phyloP scores from a whole-genome alignment of 2,113 vertebrate species.

The Arenaria interpres region DNA sequence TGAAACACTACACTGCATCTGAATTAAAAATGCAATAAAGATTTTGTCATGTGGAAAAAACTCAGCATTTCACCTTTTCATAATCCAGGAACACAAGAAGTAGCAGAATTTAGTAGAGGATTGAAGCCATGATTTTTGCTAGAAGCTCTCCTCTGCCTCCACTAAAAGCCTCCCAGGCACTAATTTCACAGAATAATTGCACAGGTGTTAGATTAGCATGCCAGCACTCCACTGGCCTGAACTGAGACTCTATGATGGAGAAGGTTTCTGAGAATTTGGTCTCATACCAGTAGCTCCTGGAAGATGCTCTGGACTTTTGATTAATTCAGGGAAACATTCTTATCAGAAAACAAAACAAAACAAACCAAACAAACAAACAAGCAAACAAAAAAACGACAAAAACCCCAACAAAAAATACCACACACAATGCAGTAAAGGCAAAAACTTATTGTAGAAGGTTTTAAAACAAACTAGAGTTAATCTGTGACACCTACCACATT shows the following conservation, averaged over 20 bases:
- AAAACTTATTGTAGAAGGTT: not conserved
- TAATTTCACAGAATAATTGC: constrained; percentile 24
- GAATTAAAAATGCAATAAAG: not conserved
- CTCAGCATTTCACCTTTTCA: not conserved
- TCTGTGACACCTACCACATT: not conserved
- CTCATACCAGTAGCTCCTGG: not conserved
- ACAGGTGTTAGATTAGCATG: not conserved
- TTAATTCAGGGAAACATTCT: not conserved
- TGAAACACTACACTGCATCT: not conserved
- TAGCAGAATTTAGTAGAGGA: not conserved
- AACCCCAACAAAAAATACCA: not conserved
- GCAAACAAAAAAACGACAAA: too few species aligned
- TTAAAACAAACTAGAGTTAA: not conserved
- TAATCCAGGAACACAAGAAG: not conserved
- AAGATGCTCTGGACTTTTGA: not conserved
- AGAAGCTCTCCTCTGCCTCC: not conserved
- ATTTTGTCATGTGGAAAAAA: not conserved
- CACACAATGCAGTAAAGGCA: not conserved
- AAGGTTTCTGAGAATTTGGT: not conserved
- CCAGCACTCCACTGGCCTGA: not conserved
- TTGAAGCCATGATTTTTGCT: not conserved
- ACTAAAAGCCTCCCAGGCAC: not conserved
- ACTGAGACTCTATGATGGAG: not conserved
- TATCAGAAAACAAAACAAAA: not conserved
- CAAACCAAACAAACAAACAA: too few species aligned